Base-by-base conservation (phyloP, 2,888 invertebrate species). In the Heptascelio sp. region DNA sequence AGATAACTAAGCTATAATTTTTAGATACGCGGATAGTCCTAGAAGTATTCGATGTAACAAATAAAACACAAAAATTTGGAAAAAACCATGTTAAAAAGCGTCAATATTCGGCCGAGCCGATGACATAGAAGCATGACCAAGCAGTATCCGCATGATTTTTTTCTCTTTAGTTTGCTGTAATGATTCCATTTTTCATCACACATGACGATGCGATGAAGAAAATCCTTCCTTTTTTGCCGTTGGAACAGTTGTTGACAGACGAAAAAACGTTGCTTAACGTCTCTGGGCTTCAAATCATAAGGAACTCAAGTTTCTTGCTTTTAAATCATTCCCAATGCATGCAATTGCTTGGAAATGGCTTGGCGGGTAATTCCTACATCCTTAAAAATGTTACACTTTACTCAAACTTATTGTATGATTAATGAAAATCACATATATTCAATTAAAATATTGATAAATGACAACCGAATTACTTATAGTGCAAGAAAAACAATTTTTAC, bases 281-380 rank as follows among this genome's bases (percentile, higher is more conserved):
- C 82, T 70, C 72, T 80, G 23, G 67, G 68, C 46, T 81, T 85
- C 64, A 78, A 71, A 59, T 80, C 55, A 53, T 65, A 82, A 26
- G 78, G 64, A 11, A 80, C 80, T 68, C 80, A 80, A 71, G 65
- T 53, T 71, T 68, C 72, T 67, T 81, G 43, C 51, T 82, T 78
- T 51, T 70, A 68, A 26, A 84, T 73, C 73, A 80, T 85, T 40
- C 55, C 83, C 87, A 89, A 86, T 34, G 53, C 70, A 37, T 59
- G 19, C 30, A 59, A 19, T 59, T 37, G 19, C 59, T 59, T 59
- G 37, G 6, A 37, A 34, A 37, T 59, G 34, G 34, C 59, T 59
- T 59, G 59, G 37, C 59, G 37, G 37, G 59, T 59, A 59, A 59
- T 9, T 30, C 25, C 55, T 53, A 53, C n/a, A n/a, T n/a, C n/a